These are phyloP conservation scores for Kryphioiulus occultus DNA, from an alignment of 2,888 invertebrate genomes.

Conservation along the genomic window DNA sequence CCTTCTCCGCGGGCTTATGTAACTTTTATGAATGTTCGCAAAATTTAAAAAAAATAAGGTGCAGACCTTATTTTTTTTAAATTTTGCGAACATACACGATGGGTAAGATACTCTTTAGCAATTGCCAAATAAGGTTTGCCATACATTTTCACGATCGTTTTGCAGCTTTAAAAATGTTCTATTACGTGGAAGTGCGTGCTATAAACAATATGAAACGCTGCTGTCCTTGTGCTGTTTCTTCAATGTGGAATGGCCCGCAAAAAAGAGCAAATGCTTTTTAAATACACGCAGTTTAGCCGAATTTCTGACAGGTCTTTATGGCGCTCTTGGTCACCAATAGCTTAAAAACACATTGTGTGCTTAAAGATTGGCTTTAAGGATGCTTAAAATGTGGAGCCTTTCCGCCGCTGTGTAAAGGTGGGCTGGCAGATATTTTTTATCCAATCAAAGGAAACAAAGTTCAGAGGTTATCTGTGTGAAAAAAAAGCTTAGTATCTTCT, in stretches of 20 bases:
- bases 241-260: neutral
- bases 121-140: neutral
- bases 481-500: no score
- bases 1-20: neutral
- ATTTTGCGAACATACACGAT: neutral
- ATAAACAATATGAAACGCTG: neutral
- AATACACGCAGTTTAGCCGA: neutral
- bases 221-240: neutral
- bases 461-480: no score
- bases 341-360: no score
- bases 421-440: no score
- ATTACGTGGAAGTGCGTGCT: neutral
- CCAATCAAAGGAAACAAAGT: no score
- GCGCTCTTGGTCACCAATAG: no score
- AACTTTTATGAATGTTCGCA: neutral
- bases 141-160: neutral
- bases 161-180: neutral
- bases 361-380: no score
- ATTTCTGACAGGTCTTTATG: neutral
- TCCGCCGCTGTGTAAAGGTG: no score
- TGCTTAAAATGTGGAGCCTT: no score
- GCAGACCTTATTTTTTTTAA: no score
- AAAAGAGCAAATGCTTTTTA: neutral
- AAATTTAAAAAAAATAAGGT: neutral
- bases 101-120: neutral